These are phyloP conservation scores for Maconellicoccus hirsutus DNA, from an alignment of 1,140 invertebrate genomes.

Conservation along the genomic window DNA sequence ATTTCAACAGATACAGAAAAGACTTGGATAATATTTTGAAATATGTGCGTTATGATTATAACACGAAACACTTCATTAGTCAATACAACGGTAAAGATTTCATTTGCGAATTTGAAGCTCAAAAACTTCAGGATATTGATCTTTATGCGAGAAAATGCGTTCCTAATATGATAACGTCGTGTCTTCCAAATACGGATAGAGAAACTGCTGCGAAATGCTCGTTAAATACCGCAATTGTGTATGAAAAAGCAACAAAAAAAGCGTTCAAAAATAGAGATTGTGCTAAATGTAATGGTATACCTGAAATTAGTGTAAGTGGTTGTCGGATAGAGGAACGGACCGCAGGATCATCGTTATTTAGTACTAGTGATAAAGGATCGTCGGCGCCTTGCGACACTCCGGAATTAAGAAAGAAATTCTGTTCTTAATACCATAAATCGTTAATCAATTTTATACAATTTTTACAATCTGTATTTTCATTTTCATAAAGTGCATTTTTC, in stretches of 20 bases:
- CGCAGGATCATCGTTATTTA: not conserved
- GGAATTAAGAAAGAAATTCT: not conserved
- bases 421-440: too few relatives aligned
- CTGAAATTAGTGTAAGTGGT: constrained; percentile 31
- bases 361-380: not conserved
- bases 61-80: not conserved
- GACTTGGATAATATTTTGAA: not conserved
- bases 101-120: constrained; percentile 18
- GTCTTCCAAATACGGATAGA: constrained; percentile 33
- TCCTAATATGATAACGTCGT: constrained; percentile 31
- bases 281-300: constrained; percentile 42
- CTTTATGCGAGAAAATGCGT: constrained; percentile 31
- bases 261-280: constrained; percentile 45
- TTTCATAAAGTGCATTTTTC: too few relatives aligned
- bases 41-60: not conserved
- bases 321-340: not conserved
- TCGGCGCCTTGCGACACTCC: not conserved
- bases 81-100: not conserved
- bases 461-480: too few relatives aligned
- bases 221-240: constrained; percentile 38
- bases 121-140: constrained; percentile 27
- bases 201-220: constrained; percentile 33
- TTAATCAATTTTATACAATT: too few relatives aligned
- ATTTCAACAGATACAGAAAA: not conserved
- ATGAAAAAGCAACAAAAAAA: constrained; percentile 30